Evolutionary conservation across 2,113 vertebrate species (phyloP), one percentile per base, ranked within the genome.

Genomic region (Eurystomus gularis): DNA sequence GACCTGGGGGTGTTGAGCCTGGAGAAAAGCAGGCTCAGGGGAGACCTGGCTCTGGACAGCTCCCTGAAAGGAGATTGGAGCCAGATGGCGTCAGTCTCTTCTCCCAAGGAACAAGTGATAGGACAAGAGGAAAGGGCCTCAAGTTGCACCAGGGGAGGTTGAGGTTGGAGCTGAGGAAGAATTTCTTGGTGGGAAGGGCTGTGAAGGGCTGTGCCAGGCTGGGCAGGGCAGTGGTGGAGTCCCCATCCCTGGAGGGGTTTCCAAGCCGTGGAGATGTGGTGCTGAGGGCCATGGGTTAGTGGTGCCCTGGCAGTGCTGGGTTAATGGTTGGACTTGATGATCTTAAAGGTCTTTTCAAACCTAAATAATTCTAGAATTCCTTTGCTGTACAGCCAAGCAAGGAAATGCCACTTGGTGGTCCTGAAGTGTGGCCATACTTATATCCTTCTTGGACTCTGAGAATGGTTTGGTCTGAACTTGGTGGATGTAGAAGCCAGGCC

Each of bases 381-480:
- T 82, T 70, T 88, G 33, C 37, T 66, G 19, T n/a, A 9, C 25
- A 37, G 1, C 57, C 33, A 31, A 33, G 23, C 28, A 51, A 37
- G 61, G 24, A 88, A 28, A 49, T 44, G 40, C 29, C 3, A 2
- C 26, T 16, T 28, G n/a, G 8, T 80, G 57, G 31, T 76, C 21
- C 37, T 17, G 17, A 29, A 26, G n/a, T 24, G 61, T 68, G 68
- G 7, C 31, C 0, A 0, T 71, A 42, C 46, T 66, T 52, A 9
- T 39, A 28, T 86, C 57, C 39, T 15, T 28, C 40, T 57, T n/a
- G 81, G 52, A 15, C 20, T 68, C 52, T 0, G 1, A 24, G 26
- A 33, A 7, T 14, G 33, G 13, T 60, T 75, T 42, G 28, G 6
- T 51, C 57, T 8, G 1, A 80, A 5, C 49, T 76, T 0, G 0